Evolutionary conservation across 2,113 vertebrate genomes (phyloP).

Genomic region (Capreolus pygargus): DNA sequence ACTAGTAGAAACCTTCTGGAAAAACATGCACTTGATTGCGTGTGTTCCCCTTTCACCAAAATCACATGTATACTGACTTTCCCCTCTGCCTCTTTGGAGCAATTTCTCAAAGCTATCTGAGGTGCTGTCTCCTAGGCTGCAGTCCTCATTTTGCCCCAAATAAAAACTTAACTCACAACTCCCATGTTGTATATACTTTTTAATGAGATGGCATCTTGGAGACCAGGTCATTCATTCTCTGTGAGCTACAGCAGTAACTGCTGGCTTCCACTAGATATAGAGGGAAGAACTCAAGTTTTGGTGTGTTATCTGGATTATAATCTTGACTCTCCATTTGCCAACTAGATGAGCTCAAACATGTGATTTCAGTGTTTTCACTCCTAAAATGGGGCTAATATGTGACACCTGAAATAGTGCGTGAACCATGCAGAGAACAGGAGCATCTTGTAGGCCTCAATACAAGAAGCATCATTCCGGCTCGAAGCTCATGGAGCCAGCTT

Average conservation of each 20-base stretch:
- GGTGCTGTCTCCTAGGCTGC: neutral
- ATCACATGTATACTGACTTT: neutral
- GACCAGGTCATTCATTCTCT: neutral
- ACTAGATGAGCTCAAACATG: neutral
- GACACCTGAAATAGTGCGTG: neutral
- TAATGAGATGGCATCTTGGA: fast-evolving
- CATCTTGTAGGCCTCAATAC: fast-evolving
- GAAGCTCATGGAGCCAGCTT: fast-evolving
- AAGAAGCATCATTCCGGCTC: fast-evolving
- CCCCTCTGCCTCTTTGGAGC: neutral
- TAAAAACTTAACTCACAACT: neutral
- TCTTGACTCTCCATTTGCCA: neutral
- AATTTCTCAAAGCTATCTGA: neutral
- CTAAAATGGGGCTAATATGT: neutral
- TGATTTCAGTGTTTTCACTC: neutral
- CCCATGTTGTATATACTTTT: neutral
- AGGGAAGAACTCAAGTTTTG: neutral
- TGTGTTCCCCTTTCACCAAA: neutral
- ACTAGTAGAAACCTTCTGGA: neutral
- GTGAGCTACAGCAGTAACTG: neutral
- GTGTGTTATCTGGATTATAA: neutral
- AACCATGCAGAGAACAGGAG: no score
- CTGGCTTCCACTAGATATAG: neutral
- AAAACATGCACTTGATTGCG: neutral
- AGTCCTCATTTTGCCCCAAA: neutral